Evolutionary conservation across 64 coral and sea anemone species (phyloP), one percentile per base, ranked within the genome.

Genomic region (Montipora foliosa): DNA sequence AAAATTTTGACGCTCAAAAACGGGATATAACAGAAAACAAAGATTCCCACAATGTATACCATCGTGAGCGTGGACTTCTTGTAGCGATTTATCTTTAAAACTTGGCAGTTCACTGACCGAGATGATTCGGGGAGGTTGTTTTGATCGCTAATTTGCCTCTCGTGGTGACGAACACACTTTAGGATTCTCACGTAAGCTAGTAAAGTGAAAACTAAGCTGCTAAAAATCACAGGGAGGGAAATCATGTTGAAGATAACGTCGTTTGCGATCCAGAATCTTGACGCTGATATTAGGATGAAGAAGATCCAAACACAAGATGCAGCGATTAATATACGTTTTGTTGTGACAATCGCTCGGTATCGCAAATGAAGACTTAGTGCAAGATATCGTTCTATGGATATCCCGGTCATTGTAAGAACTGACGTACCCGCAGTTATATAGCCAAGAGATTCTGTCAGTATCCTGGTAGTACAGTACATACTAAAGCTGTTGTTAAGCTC

Each of bases 21-120:
- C 10, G 94, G 94, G 13, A 92, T 76, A 64, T 92, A 95, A 61
- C 83, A 75, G 12, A 92, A 5, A 37, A 95, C 7, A 75, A 95
- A 95, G 1, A 92, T 37, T 4, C 84, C 90, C 4, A 95, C 69
- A 14, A 95, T 87, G 16, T 87, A 88, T 15, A 82, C 73, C 90
- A 95, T 92, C 62, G 94, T 95, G 17, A 75, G 66, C 8, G 89
- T 91, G 1, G 94, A 95, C 46, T 92, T 95, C n/a, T 87, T 79
- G 89, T 90, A 95, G 51, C 29, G 76, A 53, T 16, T 83, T 14
- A 75, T 74, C 20, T 22, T 58, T 74, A 17, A 17, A 6, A 74
- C 1, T 9, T 67, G 66, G 24, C 50, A 3, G 8, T 71, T 91
- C 19, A 45, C 46, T 13, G 14, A 6, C 53, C 53, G 49, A 47